Percentiles rank a stretch among this genome's conserved stretches.
These are phyloP conservation scores for Silurus asotus DNA, from an alignment of 2,113 vertebrate species.

Conservation along the genomic window DNA sequence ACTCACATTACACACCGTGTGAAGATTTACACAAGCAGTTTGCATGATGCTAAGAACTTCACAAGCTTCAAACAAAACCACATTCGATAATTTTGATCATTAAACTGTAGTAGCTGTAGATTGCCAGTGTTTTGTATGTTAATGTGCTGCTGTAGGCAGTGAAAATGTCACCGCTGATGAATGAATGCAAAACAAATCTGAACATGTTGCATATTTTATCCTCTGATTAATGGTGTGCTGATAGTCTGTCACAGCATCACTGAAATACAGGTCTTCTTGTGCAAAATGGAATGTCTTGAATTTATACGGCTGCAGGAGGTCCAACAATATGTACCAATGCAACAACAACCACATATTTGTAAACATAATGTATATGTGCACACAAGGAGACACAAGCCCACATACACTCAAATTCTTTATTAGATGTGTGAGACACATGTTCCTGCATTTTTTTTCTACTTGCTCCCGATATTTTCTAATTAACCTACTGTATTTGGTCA, in stretches of 20 bases:
- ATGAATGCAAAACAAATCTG: conserved; percentile 61
- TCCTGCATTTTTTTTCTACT: no score
- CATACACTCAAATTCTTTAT: neutral
- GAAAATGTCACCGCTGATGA: conserved; percentile 50
- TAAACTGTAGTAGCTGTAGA: conserved; percentile 42
- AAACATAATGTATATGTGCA: conserved; percentile 25
- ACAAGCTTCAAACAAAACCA: neutral
- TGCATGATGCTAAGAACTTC: neutral
- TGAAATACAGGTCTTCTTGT: conserved; percentile 54
- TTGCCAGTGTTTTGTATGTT: conserved; percentile 38
- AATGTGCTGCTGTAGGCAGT: conserved; percentile 50
- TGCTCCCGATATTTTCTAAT: no score
- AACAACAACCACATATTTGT: conserved; percentile 37
- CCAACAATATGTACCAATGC: conserved; percentile 58
- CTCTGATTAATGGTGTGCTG: conserved; percentile 65
- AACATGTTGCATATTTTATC: conserved; percentile 70
- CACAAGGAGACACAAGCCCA: conserved; percentile 6
- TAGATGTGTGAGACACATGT: no score
- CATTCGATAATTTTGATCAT: conserved; percentile 1
- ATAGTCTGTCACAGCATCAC: conserved; percentile 55
- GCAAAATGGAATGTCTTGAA: conserved; percentile 61
- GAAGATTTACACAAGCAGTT: neutral
- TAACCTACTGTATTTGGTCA: no score
- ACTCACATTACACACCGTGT: neutral
- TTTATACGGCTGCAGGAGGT: conserved; percentile 67